Conservation (phyloP, 2,113 vertebrate species). For the Nyctibius bracteatus region DNA sequence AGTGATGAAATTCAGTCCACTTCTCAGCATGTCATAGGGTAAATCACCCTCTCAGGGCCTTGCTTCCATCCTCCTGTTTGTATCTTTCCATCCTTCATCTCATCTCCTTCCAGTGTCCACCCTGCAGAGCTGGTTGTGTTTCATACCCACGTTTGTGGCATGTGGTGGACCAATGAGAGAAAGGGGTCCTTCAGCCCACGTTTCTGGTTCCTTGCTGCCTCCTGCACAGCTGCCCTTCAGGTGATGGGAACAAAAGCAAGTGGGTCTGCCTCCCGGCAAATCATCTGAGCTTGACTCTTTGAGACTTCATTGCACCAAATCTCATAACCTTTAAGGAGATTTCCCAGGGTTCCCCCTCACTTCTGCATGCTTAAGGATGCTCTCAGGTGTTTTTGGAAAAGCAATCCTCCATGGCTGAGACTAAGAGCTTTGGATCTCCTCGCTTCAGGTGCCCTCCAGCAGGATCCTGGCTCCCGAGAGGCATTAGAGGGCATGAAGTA, state of each 20-base stretch:
- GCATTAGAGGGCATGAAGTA: not conserved
- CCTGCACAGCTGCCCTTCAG: not conserved
- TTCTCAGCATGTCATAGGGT: not conserved
- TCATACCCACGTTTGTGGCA: not conserved
- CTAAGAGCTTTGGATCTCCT: not conserved
- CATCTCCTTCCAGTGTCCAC: not conserved
- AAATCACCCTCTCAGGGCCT: not conserved
- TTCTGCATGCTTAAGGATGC: not conserved
- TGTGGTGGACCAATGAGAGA: not conserved
- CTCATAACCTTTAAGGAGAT: not conserved
- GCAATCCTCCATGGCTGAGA: not conserved
- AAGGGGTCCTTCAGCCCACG: not conserved
- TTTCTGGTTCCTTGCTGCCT: not conserved
- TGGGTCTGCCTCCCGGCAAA: not conserved
- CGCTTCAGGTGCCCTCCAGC: not conserved
- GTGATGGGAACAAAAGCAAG: not conserved
- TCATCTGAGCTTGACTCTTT: not conserved
- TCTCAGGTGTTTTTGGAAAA: not conserved
- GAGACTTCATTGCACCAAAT: not conserved
- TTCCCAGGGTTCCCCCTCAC: not conserved
- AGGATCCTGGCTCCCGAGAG: accelerated
- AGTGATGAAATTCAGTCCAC: not conserved
- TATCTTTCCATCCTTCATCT: not conserved
- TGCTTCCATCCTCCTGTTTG: accelerated
- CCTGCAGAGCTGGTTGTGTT: not conserved